Conservation (phyloP, 2,113 vertebrate genomes). For the Phrynosoma platyrhinos region DNA sequence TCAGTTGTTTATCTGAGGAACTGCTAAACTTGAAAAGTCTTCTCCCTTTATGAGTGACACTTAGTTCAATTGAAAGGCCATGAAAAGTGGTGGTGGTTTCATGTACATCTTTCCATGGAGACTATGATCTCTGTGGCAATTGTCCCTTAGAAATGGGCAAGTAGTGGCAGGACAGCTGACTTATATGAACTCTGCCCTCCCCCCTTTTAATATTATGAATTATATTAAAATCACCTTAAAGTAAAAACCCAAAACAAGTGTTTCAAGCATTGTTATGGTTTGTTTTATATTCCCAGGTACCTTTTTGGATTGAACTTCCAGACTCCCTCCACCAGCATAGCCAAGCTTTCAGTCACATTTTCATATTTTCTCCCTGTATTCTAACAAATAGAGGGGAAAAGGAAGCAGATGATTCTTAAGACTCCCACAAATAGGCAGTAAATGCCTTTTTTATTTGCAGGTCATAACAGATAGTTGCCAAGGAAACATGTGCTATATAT, state of each 20-base stretch:
- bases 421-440: background rate
- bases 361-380: background rate
- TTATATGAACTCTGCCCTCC: background rate
- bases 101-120: too few relatives aligned
- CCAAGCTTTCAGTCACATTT: background rate
- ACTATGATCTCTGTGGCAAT: too few relatives aligned
- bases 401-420: background rate
- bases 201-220: background rate
- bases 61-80: too few relatives aligned
- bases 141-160: background rate
- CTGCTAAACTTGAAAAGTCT: too few relatives aligned
- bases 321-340: too few relatives aligned
- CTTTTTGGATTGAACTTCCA: background rate
- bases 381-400: background rate
- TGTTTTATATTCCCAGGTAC: background rate
- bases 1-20: too few relatives aligned
- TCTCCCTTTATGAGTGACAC: too few relatives aligned
- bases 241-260: background rate
- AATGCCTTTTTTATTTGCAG: background rate
- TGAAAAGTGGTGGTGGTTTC: too few relatives aligned
- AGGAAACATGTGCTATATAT: conserved; percentile 15
- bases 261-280: background rate
- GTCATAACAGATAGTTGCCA: conserved; percentile 34
- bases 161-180: background rate
- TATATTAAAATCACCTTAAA: background rate